Percentiles rank a stretch among this genome's conserved stretches.
Evolutionary conservation across 1,140 invertebrate genomes (phyloP).

Genomic region (Geopemphigus sp.): DNA sequence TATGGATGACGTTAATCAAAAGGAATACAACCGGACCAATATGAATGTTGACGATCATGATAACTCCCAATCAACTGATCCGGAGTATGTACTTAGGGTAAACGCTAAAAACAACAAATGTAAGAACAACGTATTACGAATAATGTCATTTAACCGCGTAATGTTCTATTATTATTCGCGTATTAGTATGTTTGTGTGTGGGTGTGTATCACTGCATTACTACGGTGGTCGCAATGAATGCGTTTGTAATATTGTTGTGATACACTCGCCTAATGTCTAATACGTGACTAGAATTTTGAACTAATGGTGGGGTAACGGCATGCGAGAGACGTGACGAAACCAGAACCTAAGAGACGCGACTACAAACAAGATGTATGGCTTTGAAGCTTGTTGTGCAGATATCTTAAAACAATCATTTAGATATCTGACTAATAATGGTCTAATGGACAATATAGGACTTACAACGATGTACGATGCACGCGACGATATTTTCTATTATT

Average conservation of each 20-base stretch:
- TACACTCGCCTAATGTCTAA: constrained; percentile 22
- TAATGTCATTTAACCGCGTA: not conserved
- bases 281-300: constrained; percentile 39
- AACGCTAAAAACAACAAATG: constrained; percentile 8
- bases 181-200: constrained; percentile 7
- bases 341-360: constrained; percentile 14
- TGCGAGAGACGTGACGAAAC: constrained; percentile 21
- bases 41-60: constrained; percentile 35
- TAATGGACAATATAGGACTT: not conserved
- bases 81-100: not conserved
- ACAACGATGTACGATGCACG: too few species aligned
- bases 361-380: constrained; percentile 3
- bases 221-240: not conserved
- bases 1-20: constrained; percentile 29
- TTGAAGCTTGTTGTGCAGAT: not conserved
- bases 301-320: not conserved
- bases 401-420: constrained; percentile 10
- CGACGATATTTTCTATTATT: too few species aligned
- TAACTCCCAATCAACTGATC: constrained; percentile 13
- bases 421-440: constrained; percentile 24
- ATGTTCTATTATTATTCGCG: not conserved
- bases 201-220: constrained; percentile 3
- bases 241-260: constrained; percentile 21
- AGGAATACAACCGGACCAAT: constrained; percentile 36
- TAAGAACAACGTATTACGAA: not conserved